Evolutionary conservation across 1,140 invertebrate genomes (phyloP).

Genomic region (Orchestia grillus): DNA sequence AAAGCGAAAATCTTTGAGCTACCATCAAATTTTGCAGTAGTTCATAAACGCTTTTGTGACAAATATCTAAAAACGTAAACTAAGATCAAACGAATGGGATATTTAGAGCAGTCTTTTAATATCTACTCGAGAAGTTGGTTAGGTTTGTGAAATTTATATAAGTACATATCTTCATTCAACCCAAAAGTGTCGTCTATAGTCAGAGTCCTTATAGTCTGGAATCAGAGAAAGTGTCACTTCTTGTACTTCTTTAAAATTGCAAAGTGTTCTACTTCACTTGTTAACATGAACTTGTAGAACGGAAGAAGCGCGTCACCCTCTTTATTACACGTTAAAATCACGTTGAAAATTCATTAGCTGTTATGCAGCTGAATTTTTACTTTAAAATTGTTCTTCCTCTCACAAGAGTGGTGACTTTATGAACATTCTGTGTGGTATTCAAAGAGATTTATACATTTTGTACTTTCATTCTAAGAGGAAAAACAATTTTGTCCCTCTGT

Average conservation of each 20-base stretch:
- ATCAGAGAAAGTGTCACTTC: too few relatives aligned
- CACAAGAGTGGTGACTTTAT: neutral
- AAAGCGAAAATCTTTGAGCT: neutral
- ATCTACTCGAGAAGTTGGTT: too few relatives aligned
- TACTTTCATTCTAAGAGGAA: neutral
- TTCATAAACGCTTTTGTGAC: too few relatives aligned
- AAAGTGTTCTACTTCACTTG: neutral
- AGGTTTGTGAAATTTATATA: too few relatives aligned
- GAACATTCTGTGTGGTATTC: neutral
- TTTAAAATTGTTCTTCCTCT: neutral
- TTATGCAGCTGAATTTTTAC: neutral
- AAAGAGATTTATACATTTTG: neutral
- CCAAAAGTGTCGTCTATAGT: too few relatives aligned
- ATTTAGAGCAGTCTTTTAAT: too few relatives aligned
- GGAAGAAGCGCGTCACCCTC: neutral
- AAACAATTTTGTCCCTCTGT: too few relatives aligned
- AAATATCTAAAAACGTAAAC: too few relatives aligned
- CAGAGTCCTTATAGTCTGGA: too few relatives aligned
- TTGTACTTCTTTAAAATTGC: too few relatives aligned
- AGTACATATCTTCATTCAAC: too few relatives aligned
- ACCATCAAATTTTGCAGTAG: neutral
- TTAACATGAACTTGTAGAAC: neutral
- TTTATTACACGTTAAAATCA: neutral
- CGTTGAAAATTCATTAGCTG: neutral
- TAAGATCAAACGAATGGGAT: too few relatives aligned